Evolutionary conservation across 2,888 invertebrate genomes (phyloP), one percentile per base, ranked within the genome.

Genomic region (Phortica okadai): DNA sequence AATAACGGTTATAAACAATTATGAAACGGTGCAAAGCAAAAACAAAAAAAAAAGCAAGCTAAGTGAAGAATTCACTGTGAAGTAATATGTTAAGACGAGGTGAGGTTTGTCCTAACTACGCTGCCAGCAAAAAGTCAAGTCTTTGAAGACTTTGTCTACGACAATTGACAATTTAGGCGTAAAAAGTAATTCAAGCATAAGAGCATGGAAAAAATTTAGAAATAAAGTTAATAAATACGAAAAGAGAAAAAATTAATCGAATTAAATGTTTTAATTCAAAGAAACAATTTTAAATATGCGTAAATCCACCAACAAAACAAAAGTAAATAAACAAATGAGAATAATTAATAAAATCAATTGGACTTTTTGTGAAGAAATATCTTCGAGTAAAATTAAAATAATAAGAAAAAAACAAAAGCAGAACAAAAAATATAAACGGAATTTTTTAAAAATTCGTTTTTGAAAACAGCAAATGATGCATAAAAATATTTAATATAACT

Each of bases 401-500:
- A 33, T 33, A 66, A 66, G n/a, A 58, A 10, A 42, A 56, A 73
- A 58, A 73, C 4, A 72, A 72, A 72, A 54, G 4, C 7, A 11
- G 50, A 72, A n/a, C 14, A 2, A 74, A 74, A 50, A 50, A 50
- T 50, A 45, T 41, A 56, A 50, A 41, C n/a, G 11, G n/a, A 21
- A 7, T 33, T 69, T 69, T 69, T 69, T 50, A 45, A 56, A 72
- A 50, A 45, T 72, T 33, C 33, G 70, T 72, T 72, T 74, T 74
- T 74, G 16, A 50, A 50, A 74, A 54, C 8, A 64, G n/a, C 54
- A 72, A 72, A 10, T 56, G 56, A 54, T 41, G 33, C n/a, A 74
- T 64, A 74, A 41, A 74, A 45, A 33, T 21, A 64, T 25, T 56
- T 70, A 76, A 78, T 76, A 67, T 59, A 80, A 78, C 77, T 77